Percentiles rank a stretch among this genome's conserved stretches.
Conservation (phyloP, 1,140 invertebrate genomes). For the Cyphomyrmex costatus region DNA sequence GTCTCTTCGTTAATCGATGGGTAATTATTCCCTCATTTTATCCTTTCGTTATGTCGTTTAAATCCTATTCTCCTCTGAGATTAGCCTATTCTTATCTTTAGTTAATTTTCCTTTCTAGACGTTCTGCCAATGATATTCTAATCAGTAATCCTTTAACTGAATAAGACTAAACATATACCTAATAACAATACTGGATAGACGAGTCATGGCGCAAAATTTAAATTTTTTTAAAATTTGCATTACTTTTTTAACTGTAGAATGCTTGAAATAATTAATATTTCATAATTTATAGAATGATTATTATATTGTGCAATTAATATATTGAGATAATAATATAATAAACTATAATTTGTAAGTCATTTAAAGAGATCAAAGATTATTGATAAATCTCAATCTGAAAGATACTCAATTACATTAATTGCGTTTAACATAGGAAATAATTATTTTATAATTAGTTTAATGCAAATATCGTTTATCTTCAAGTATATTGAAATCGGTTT, state of each 20-base stretch:
- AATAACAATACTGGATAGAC: neutral
- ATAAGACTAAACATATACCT: neutral
- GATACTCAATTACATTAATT: neutral
- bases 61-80: slow-evolving; percentile 19
- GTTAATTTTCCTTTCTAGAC: neutral
- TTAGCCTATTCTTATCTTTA: slow-evolving; percentile 8
- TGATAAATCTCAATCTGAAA: neutral
- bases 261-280: neutral
- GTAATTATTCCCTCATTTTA: slow-evolving; percentile 51
- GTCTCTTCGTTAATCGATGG: slow-evolving; percentile 40
- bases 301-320: neutral
- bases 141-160: slow-evolving; percentile 14
- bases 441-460: slow-evolving; percentile 11
- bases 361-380: neutral
- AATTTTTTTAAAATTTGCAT: neutral
- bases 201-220: neutral
- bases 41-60: slow-evolving; percentile 40
- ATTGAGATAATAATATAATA: neutral
- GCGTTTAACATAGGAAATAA: neutral
- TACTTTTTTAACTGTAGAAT: neutral
- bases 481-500: slow-evolving; percentile 24
- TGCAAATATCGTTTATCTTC: neutral
- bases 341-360: neutral
- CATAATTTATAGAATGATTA: neutral
- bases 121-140: slow-evolving; percentile 34